phyloP scores from a whole-genome alignment of 1,140 invertebrate genomes.

The Ostrea edulis region DNA sequence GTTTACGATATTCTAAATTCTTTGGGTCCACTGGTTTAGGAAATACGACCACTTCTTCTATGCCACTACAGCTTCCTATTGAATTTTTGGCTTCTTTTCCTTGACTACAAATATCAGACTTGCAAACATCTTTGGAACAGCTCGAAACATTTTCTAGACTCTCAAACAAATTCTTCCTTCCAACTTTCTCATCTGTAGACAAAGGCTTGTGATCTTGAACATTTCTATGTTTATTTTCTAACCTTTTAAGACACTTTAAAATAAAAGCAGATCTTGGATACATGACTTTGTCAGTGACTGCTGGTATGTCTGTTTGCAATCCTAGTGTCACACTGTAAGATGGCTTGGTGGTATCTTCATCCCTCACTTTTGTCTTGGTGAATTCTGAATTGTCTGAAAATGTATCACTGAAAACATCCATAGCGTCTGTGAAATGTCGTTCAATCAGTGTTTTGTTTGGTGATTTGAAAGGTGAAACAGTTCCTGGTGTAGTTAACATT shows the following conservation, averaged over 20 bases:
- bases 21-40: slow-evolving; percentile 23
- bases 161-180: slow-evolving; percentile 41
- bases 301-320: slow-evolving; percentile 23
- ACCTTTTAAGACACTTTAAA: neutral
- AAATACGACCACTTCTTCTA: slow-evolving; percentile 30
- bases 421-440: slow-evolving; percentile 28
- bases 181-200: slow-evolving; percentile 25
- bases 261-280: slow-evolving; percentile 31
- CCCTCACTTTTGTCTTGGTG: neutral
- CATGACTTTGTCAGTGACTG: neutral
- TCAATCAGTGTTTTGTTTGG: slow-evolving; percentile 26
- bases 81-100: slow-evolving; percentile 4
- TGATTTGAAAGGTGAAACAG: neutral
- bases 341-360: neutral
- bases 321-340: slow-evolving; percentile 24
- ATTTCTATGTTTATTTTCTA: slow-evolving; percentile 33
- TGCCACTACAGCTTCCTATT: neutral
- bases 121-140: neutral
- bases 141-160: slow-evolving; percentile 24
- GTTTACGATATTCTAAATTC: slow-evolving; percentile 21
- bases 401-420: slow-evolving; percentile 24
- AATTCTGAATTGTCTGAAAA: slow-evolving; percentile 28
- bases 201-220: neutral
- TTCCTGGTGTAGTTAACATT: neutral
- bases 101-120: neutral